A percentile compares a stretch with the other conserved stretches of the same genome.
These are phyloP conservation scores for Graptemys geographica DNA, from an alignment of 2,797 vertebrate genomes.

Conservation along the genomic window DNA sequence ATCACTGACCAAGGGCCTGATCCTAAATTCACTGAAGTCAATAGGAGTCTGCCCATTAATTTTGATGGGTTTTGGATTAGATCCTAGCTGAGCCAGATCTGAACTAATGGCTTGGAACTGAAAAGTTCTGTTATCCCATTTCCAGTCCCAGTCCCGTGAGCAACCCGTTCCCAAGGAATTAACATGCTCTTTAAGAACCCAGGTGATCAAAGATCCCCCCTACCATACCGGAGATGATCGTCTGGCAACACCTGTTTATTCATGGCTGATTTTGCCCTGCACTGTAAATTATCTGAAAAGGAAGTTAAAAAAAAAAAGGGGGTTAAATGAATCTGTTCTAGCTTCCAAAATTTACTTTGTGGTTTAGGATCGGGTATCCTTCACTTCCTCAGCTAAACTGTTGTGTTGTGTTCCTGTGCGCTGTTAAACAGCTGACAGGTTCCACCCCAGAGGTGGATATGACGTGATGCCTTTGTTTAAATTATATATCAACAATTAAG, in stretches of 20 bases:
- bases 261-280: background rate
- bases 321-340: background rate
- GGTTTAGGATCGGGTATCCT: background rate
- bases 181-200: background rate
- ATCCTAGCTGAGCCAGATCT: background rate
- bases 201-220: background rate
- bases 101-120: background rate
- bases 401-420: background rate
- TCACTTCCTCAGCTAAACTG: slow-evolving; percentile 19
- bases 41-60: background rate
- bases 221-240: background rate
- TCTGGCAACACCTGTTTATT: slow-evolving; percentile 12
- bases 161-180: background rate
- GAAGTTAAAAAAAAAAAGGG: background rate
- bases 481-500: background rate
- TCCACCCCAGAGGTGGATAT: background rate
- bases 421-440: background rate
- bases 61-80: background rate
- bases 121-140: background rate
- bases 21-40: background rate
- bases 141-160: background rate
- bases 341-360: background rate
- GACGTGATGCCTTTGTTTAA: background rate
- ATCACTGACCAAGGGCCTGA: background rate
- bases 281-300: slow-evolving; percentile 4